phyloP scores from a whole-genome alignment of 2,113 vertebrate genomes.

The Stictonetta naevosa region DNA sequence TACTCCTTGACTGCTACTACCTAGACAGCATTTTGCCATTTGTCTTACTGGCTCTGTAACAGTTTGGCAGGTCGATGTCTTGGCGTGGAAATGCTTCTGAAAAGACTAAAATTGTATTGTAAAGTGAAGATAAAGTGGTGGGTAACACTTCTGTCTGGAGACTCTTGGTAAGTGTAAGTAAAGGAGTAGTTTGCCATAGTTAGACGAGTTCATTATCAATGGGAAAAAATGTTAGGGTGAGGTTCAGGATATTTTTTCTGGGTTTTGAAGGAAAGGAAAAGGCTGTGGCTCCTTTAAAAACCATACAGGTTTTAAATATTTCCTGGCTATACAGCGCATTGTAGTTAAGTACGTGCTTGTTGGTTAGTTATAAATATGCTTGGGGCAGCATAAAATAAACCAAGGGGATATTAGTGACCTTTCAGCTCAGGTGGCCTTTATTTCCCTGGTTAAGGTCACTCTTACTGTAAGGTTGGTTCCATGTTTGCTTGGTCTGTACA shows the following conservation, averaged over 20 bases:
- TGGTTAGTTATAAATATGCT: slow-evolving; percentile 25
- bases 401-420: neutral
- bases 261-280: neutral
- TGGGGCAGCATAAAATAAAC: slow-evolving; percentile 37
- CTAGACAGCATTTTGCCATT: neutral
- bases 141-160: neutral
- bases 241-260: neutral
- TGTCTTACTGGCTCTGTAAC: neutral
- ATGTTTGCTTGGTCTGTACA: neutral
- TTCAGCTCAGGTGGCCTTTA: slow-evolving; percentile 25
- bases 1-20: neutral
- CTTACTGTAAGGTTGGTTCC: neutral
- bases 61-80: neutral
- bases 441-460: slow-evolving; percentile 15
- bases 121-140: neutral
- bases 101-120: neutral
- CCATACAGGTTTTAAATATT: neutral
- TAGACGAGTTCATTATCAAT: neutral
- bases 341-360: neutral
- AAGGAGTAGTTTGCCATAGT: neutral
- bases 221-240: neutral
- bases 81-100: neutral
- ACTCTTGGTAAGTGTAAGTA: neutral
- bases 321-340: neutral
- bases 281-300: neutral